Evolutionary conservation across 1,140 invertebrate genomes (phyloP).

Genomic region (Drosophila littoralis): DNA sequence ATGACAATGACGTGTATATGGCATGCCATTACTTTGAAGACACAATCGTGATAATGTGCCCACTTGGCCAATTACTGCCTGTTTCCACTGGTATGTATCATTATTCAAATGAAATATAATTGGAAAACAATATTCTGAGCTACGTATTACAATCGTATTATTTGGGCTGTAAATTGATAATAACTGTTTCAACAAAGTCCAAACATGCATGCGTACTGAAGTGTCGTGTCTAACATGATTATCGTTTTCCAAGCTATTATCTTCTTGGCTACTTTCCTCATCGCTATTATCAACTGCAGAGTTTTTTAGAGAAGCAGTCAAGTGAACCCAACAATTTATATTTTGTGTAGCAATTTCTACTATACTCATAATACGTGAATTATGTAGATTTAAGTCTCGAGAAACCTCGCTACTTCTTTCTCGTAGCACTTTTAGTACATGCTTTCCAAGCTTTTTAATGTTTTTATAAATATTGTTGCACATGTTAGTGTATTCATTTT

Average conservation of each 20-base stretch:
- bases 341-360: not conserved
- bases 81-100: conserved; percentile 58
- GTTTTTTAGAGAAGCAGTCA: conserved; percentile 35
- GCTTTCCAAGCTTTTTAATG: conserved; percentile 20
- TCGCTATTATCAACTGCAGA: conserved; percentile 44
- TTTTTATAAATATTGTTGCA: conserved; percentile 12
- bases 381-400: conserved; percentile 62
- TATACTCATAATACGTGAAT: conserved; percentile 55
- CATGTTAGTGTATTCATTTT: conserved; percentile 4
- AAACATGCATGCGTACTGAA: conserved; percentile 27
- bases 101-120: conserved; percentile 16
- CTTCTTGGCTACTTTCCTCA: conserved; percentile 48
- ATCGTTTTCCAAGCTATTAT: conserved; percentile 32
- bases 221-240: conserved; percentile 37
- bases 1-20: conserved; percentile 52
- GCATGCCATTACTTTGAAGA: conserved; percentile 63
- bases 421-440: conserved; percentile 2
- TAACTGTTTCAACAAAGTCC: conserved; percentile 26
- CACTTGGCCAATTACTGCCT: conserved; percentile 38
- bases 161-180: conserved; percentile 1
- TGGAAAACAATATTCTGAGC: conserved; percentile 75
- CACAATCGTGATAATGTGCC: conserved; percentile 59
- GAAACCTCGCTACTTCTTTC: not conserved
- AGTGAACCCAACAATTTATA: conserved; percentile 43
- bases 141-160: conserved; percentile 29